A percentile compares a stretch with the other conserved stretches of the same genome.
Conservation (phyloP, 2,888 invertebrate genomes). For the Melanostoma mellinum region DNA sequence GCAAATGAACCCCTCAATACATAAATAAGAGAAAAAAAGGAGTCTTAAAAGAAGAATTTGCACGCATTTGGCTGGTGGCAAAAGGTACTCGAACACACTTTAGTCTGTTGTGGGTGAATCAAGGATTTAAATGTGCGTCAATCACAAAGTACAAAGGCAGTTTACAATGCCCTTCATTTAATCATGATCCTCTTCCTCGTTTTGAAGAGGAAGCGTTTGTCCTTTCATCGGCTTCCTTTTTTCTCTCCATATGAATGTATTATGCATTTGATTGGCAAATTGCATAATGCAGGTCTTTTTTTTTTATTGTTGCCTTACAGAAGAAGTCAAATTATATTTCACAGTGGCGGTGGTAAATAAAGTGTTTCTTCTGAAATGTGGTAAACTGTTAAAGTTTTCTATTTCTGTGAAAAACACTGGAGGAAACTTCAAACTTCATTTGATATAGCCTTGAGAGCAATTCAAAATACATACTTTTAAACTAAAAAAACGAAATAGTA, state of each 20-base stretch:
- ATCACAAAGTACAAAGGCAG: conserved; percentile 71
- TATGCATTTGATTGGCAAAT: conserved; percentile 31
- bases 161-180: conserved; percentile 73
- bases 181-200: conserved; percentile 68
- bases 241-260: conserved; percentile 29
- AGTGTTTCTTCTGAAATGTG: too few species aligned
- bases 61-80: conserved; percentile 65
- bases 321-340: neutral
- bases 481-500: too few species aligned
- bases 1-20: conserved; percentile 11
- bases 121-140: conserved; percentile 71
- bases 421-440: too few species aligned
- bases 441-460: too few species aligned
- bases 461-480: too few species aligned
- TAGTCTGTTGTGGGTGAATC: conserved; percentile 61
- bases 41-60: conserved; percentile 51
- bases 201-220: conserved; percentile 70
- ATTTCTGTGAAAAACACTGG: neutral
- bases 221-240: conserved; percentile 70
- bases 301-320: neutral
- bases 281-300: conserved; percentile 37
- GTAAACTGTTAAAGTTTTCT: neutral
- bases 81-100: conserved; percentile 66
- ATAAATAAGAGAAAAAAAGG: neutral
- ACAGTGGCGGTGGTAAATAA: conserved; percentile 33